phyloP scores from a whole-genome alignment of 2,888 invertebrate genomes.

The Lasius platythorax region DNA sequence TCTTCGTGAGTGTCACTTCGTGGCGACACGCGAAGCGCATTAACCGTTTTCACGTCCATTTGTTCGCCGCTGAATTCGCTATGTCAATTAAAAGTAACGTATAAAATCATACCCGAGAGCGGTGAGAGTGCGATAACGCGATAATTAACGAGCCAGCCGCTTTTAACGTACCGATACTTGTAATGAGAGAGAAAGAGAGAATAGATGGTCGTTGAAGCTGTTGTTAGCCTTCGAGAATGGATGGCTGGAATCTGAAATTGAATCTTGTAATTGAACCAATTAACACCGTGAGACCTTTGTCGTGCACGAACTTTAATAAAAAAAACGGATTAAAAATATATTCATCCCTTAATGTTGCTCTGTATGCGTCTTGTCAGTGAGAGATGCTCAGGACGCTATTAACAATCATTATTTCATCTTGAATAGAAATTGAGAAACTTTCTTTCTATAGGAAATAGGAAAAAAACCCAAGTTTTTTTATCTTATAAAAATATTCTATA shows the following conservation, averaged over 20 bases:
- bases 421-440: neutral
- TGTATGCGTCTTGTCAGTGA: neutral
- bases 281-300: slow-evolving; percentile 9
- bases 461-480: neutral
- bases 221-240: neutral
- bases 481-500: neutral
- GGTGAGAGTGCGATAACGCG: neutral
- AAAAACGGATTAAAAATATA: slow-evolving; percentile 12
- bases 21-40: slow-evolving; percentile 15
- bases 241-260: slow-evolving; percentile 28
- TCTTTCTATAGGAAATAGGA: neutral
- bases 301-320: slow-evolving; percentile 1
- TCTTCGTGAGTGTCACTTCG: neutral
- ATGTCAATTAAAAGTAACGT: slow-evolving; percentile 29
- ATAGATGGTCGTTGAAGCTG: neutral
- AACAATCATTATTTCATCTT: neutral
- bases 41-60: slow-evolving; percentile 25
- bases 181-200: neutral
- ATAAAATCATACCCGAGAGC: slow-evolving; percentile 2
- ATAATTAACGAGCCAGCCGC: slow-evolving; percentile 23
- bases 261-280: slow-evolving; percentile 40
- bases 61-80: neutral
- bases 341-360: neutral
- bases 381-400: neutral
- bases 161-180: neutral